phyloP scores from a whole-genome alignment of 2,888 invertebrate species.

The Macrosoma leucophasiata region DNA sequence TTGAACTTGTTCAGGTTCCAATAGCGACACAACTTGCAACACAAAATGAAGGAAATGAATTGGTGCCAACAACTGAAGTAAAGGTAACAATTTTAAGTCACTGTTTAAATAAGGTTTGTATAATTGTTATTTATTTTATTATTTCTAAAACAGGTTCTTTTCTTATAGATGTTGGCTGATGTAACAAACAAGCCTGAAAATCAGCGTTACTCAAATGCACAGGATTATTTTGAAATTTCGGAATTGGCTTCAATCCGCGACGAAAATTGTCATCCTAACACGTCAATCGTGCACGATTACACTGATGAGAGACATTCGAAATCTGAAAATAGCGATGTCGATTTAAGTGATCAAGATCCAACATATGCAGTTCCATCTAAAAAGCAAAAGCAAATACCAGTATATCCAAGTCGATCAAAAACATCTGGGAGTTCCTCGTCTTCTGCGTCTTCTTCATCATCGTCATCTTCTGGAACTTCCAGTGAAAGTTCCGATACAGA shows the following conservation, averaged over 20 bases:
- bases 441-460: slow-evolving; percentile 16
- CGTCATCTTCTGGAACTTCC: slow-evolving; percentile 10
- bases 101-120: too few relatives aligned
- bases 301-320: slow-evolving; percentile 10
- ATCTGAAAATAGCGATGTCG: slow-evolving; percentile 15
- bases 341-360: slow-evolving; percentile 21
- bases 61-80: slow-evolving; percentile 16
- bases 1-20: slow-evolving; percentile 16
- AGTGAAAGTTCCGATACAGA: slow-evolving; percentile 1
- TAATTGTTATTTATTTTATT: too few relatives aligned
- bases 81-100: slow-evolving; percentile 6
- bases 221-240: neutral
- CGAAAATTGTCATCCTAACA: too few relatives aligned
- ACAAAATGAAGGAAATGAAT: slow-evolving; percentile 7
- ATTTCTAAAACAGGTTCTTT: slow-evolving; percentile 10
- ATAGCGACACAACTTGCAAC: slow-evolving; percentile 7
- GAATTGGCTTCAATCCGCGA: neutral
- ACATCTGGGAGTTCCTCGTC: slow-evolving; percentile 14
- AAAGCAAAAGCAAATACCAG: slow-evolving; percentile 11
- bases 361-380: slow-evolving; percentile 13
- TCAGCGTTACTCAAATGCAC: slow-evolving; percentile 12
- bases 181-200: slow-evolving; percentile 14
- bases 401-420: slow-evolving; percentile 8
- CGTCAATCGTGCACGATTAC: slow-evolving; percentile 12
- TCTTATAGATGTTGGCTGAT: slow-evolving; percentile 17